Percentiles rank a stretch among this genome's conserved stretches.
Conservation (phyloP, 2,888 invertebrate species). For the Callinectes sapidus region DNA sequence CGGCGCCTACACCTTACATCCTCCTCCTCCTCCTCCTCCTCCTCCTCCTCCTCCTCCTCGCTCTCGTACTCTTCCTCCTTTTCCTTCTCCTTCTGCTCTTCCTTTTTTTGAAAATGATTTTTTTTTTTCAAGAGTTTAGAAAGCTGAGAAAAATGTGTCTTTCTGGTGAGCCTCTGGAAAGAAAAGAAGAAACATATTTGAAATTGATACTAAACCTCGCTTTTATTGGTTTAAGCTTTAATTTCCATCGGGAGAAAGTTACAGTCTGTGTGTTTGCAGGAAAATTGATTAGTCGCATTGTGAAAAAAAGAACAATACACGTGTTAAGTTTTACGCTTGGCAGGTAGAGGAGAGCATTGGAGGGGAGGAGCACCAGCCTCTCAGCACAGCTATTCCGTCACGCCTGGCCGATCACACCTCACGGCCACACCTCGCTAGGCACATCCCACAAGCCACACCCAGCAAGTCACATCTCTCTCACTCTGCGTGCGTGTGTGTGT, state of each 20-base stretch:
- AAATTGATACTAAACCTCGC: slow-evolving; percentile 7
- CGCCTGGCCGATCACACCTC: slow-evolving; percentile 9
- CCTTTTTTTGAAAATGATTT: not conserved
- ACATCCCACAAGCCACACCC: not conserved
- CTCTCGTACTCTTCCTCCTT: not conserved
- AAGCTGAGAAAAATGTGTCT: not conserved
- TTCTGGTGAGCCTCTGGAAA: not conserved
- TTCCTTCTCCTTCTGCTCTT: not conserved
- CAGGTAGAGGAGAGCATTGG: not conserved
- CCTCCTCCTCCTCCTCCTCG: not conserved
- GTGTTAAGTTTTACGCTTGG: slow-evolving; percentile 34
- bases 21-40: not conserved
- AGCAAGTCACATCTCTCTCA: not conserved
- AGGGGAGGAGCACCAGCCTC: not conserved
- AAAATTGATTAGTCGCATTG: slow-evolving; percentile 29
- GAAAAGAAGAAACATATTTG: slow-evolving; percentile 18
- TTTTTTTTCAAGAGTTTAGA: slow-evolving; percentile 24
- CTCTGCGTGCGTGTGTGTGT: not conserved
- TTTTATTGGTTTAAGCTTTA: slow-evolving; percentile 24
- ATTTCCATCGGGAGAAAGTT: slow-evolving; percentile 26
- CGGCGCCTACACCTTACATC: not conserved
- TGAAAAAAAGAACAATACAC: slow-evolving; percentile 19
- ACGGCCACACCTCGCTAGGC: not conserved
- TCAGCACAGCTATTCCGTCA: slow-evolving; percentile 16
- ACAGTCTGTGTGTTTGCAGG: slow-evolving; percentile 26